These are phyloP conservation scores for Thryonomys swinderianus DNA, from an alignment of 2,113 vertebrate species.

Conservation along the genomic window DNA sequence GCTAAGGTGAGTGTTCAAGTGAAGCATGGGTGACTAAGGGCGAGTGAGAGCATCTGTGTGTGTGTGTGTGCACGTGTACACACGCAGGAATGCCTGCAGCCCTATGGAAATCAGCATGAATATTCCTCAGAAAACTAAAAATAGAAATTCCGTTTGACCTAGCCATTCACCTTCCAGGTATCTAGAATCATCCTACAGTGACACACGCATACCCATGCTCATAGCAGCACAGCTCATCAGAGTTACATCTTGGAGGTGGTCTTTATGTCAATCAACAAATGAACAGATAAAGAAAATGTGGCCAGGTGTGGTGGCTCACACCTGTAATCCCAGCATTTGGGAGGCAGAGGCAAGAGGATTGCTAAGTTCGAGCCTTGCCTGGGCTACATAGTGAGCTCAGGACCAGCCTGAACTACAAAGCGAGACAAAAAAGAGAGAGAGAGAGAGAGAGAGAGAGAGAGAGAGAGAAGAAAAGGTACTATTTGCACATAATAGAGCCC, in stretches of 20 bases:
- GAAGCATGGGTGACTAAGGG: not conserved
- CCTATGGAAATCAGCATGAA: not conserved
- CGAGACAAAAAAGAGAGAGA: too few species aligned
- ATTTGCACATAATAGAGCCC: not conserved
- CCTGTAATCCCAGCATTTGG: too few species aligned
- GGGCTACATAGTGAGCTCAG: too few species aligned
- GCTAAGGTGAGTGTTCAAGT: not conserved
- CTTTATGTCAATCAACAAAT: not conserved
- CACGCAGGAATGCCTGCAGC: not conserved
- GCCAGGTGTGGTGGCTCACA: too few species aligned
- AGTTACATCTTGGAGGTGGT: not conserved
- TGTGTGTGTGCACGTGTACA: not conserved
- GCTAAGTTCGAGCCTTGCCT: too few species aligned
- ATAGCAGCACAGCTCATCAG: not conserved
- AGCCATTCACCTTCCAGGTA: not conserved
- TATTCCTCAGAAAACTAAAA: not conserved
- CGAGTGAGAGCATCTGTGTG: not conserved
- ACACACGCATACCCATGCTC: not conserved
- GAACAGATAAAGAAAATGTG: not conserved
- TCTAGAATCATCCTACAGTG: not conserved
- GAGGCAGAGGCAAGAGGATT: too few species aligned
- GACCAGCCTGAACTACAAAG: too few species aligned
- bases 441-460: too few species aligned
- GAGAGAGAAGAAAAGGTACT: not conserved
- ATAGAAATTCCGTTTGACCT: not conserved